Conservation (phyloP, 1,140 invertebrate species). For the Sweltsa coloradensis region DNA sequence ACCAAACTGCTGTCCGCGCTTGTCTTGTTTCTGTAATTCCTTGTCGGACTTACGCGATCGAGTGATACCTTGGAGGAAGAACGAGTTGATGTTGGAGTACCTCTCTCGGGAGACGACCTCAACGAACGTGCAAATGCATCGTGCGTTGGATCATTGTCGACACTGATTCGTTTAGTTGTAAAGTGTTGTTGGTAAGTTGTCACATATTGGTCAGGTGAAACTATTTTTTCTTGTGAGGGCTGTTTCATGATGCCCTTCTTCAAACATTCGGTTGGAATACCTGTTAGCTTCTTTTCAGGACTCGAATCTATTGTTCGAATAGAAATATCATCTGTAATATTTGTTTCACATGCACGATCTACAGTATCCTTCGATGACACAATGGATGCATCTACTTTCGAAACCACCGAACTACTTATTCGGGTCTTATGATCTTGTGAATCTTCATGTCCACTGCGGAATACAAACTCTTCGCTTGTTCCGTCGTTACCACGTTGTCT, state of each 20-base stretch:
- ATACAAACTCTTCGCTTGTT: constrained; percentile 6
- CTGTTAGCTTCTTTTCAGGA: neutral
- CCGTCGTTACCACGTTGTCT: neutral
- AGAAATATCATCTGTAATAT: neutral
- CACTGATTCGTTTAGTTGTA: constrained; percentile 40
- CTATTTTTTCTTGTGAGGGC: constrained; percentile 14
- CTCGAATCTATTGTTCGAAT: neutral
- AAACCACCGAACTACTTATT: neutral
- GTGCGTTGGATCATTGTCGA: constrained; percentile 50
- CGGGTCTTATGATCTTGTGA: constrained; percentile 2
- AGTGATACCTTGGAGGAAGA: constrained; percentile 27
- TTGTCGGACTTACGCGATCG: constrained; percentile 12
- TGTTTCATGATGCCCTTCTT: constrained; percentile 5
- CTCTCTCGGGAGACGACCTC: constrained; percentile 40
- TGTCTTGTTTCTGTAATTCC: constrained; percentile 2
- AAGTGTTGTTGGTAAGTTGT: constrained; percentile 45
- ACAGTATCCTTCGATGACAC: neutral
- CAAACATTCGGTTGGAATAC: neutral
- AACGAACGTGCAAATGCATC: constrained; percentile 56
- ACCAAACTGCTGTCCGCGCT: constrained; percentile 8
- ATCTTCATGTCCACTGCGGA: neutral
- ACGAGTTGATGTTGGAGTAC: constrained; percentile 30
- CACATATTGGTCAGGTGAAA: constrained; percentile 33
- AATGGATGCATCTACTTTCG: neutral
- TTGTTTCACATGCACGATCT: neutral